These are phyloP conservation scores for Argynnis bischoffii DNA, from an alignment of 2,888 invertebrate species.

Conservation along the genomic window DNA sequence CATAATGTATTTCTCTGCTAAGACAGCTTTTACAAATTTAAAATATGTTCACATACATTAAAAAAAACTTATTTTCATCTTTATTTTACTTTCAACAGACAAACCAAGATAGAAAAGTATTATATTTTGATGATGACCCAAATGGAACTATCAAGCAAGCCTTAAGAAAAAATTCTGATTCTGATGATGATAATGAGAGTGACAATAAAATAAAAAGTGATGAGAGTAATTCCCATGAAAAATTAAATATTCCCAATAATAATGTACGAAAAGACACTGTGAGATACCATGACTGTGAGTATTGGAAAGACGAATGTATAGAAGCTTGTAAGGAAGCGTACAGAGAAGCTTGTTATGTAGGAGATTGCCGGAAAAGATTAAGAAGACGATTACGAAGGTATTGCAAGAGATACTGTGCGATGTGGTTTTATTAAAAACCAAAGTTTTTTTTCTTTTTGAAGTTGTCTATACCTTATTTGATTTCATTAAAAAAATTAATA, in stretches of 20 bases:
- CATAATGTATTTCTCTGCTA: no score
- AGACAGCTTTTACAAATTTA: no score
- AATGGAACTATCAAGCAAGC: background rate
- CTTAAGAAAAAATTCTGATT: background rate
- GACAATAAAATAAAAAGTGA: background rate
- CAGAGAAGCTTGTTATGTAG: conserved; percentile 24
- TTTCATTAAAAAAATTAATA: no score
- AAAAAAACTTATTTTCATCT: background rate
- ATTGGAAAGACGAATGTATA: conserved; percentile 26
- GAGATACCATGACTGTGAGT: conserved; percentile 8
- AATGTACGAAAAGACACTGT: background rate
- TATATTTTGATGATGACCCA: background rate
- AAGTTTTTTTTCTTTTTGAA: no score
- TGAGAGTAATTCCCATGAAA: no score
- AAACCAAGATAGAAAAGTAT: background rate
- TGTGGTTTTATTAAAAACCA: conserved; percentile 30
- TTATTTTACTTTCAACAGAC: conserved; percentile 1
- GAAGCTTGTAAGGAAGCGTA: conserved; percentile 35
- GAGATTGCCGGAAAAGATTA: conserved; percentile 11
- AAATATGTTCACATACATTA: no score
- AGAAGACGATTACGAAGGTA: conserved; percentile 24
- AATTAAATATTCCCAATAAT: background rate
- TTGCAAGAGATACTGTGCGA: conserved; percentile 33
- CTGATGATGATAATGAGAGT: background rate
- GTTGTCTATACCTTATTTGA: no score